Percentiles rank a stretch among this genome's conserved stretches.
These are phyloP conservation scores for Sorex fumeus DNA, from an alignment of 2,113 vertebrate species.

Conservation along the genomic window DNA sequence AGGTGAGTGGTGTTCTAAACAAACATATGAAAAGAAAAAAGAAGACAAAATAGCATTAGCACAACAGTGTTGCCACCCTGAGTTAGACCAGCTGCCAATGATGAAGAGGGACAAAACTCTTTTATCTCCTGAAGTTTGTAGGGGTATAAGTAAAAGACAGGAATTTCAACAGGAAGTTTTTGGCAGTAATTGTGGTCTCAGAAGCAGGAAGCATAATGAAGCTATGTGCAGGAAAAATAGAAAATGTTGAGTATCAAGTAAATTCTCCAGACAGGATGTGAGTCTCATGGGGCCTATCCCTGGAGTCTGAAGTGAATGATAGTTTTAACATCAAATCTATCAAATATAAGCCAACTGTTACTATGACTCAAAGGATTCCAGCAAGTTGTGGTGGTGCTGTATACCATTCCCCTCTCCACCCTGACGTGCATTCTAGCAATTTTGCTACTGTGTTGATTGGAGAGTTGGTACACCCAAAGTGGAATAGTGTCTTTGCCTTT, in stretches of 20 bases:
- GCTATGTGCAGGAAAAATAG: background rate
- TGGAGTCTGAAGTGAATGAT: background rate
- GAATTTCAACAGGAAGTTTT: conserved; percentile 3
- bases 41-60: background rate
- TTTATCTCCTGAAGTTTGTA: background rate
- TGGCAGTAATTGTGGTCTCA: background rate
- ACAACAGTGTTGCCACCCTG: background rate
- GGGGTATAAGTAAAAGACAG: background rate
- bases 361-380: background rate
- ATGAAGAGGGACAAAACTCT: too few relatives aligned
- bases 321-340: conserved; percentile 6
- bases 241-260: background rate
- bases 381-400: background rate
- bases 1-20: background rate
- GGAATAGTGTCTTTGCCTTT: background rate
- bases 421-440: background rate
- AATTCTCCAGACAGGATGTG: background rate
- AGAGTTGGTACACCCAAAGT: background rate
- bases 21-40: background rate
- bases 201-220: rapidly evolving
- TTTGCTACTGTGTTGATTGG: background rate
- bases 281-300: background rate
- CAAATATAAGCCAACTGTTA: background rate
- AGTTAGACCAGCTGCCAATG: background rate
- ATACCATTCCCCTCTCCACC: background rate